Evolutionary conservation across 2,888 invertebrate genomes (phyloP).

Genomic region (Plebejus argus): DNA sequence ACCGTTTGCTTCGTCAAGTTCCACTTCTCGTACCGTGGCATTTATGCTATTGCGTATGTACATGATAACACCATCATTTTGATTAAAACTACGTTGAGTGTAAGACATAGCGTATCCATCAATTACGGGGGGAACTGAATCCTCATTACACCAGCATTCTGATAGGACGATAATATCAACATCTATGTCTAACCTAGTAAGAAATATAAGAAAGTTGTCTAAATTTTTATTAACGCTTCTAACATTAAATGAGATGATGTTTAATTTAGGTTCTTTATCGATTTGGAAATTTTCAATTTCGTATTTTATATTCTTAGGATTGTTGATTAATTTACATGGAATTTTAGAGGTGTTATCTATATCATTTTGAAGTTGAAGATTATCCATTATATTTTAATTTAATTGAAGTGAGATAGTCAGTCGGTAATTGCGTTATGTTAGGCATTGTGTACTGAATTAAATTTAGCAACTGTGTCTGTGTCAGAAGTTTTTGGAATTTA

Average conservation of each 20-base stretch:
- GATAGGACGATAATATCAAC: not conserved
- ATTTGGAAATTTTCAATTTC: not conserved
- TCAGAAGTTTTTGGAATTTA: not conserved
- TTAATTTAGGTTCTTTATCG: not conserved
- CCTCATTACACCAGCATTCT: constrained; percentile 25
- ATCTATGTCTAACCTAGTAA: not conserved
- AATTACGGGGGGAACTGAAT: constrained; percentile 15
- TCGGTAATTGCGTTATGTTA: too few species aligned
- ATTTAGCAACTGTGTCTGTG: too few species aligned
- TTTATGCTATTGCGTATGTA: not conserved
- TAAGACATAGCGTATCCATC: not conserved
- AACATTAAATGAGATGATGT: not conserved
- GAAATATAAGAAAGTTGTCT: not conserved
- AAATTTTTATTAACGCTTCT: not conserved
- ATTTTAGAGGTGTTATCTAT: not conserved
- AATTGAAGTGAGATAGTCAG: not conserved
- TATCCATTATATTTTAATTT: not conserved
- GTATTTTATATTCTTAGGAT: not conserved
- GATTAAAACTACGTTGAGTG: not conserved
- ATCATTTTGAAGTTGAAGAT: not conserved
- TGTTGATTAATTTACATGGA: not conserved
- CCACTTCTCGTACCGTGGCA: not conserved
- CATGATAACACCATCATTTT: not conserved
- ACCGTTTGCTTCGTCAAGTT: not conserved
- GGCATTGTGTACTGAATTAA: too few species aligned